phyloP scores from a whole-genome alignment of 2,113 vertebrate genomes.

The Vidua chalybeata region DNA sequence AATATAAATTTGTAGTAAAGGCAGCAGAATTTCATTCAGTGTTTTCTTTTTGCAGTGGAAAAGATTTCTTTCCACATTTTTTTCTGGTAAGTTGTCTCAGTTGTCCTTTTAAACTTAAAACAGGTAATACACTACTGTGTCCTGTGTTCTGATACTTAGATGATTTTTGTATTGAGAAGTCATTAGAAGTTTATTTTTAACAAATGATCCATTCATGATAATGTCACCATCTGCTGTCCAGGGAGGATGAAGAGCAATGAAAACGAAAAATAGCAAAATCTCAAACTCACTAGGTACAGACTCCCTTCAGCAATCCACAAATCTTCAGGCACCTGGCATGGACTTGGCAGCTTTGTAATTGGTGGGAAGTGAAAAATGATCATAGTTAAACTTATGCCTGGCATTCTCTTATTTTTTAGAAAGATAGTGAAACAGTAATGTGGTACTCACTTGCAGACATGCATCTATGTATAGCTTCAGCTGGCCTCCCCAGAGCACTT shows the following conservation, averaged over 20 bases:
- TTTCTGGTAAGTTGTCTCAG: neutral
- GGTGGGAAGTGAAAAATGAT: conserved; percentile 58
- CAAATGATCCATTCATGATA: neutral
- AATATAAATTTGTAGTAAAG: neutral
- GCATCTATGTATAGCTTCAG: conserved; percentile 25
- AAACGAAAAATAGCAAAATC: neutral
- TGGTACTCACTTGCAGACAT: neutral
- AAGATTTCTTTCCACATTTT: neutral
- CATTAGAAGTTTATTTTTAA: neutral
- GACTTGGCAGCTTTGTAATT: conserved; percentile 47
- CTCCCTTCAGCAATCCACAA: conserved; percentile 1
- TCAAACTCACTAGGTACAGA: neutral
- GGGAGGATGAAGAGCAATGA: neutral
- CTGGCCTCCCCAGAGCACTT: neutral
- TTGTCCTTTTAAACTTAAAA: neutral
- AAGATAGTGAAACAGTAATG: conserved; percentile 33
- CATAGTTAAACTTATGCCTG: neutral
- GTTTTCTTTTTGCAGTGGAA: neutral
- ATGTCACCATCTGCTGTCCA: neutral
- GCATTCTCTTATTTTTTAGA: neutral
- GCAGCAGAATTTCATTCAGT: neutral
- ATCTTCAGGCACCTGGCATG: conserved; percentile 33
- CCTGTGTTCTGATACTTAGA: neutral
- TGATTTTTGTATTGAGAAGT: neutral
- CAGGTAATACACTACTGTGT: neutral